Conservation (phyloP, 2,888 invertebrate species). For the Yponomeuta malinellus region DNA sequence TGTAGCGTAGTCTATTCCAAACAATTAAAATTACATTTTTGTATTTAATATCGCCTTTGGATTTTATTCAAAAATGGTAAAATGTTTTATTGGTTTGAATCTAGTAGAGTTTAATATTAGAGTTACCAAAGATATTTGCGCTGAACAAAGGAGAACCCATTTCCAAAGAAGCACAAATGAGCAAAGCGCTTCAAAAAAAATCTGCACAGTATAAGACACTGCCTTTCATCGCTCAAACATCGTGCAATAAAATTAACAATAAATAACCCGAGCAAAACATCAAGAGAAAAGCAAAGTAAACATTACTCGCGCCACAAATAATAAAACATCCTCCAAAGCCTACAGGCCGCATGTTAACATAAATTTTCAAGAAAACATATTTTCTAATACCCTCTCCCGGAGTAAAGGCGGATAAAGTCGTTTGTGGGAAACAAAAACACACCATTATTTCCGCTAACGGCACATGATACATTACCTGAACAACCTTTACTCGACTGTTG, state of each 20-base stretch:
- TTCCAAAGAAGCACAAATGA: no score
- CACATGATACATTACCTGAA: conserved; percentile 15
- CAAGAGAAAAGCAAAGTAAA: not conserved
- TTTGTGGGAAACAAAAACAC: conserved; percentile 13
- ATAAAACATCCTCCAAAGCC: not conserved
- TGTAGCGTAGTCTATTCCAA: no score
- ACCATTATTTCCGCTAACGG: conserved; percentile 12
- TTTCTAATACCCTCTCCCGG: conserved; percentile 14
- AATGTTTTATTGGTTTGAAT: no score
- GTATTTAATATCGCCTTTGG: no score
- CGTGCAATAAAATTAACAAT: not conserved
- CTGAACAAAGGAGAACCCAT: no score
- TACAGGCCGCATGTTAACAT: not conserved
- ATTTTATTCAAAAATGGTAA: no score
- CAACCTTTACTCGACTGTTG: conserved; percentile 8
- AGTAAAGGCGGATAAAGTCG: conserved; percentile 12
- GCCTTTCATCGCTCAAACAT: not conserved
- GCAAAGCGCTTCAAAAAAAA: no score
- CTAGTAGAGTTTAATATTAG: no score
- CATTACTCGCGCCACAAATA: not conserved
- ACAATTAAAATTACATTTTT: no score
- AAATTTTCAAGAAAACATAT: conserved; percentile 13
- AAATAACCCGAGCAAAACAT: not conserved
- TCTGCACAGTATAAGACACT: no score
- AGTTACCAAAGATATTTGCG: no score